Conservation (phyloP, 2,113 vertebrate species). For the Cricetomys ansorgei region DNA sequence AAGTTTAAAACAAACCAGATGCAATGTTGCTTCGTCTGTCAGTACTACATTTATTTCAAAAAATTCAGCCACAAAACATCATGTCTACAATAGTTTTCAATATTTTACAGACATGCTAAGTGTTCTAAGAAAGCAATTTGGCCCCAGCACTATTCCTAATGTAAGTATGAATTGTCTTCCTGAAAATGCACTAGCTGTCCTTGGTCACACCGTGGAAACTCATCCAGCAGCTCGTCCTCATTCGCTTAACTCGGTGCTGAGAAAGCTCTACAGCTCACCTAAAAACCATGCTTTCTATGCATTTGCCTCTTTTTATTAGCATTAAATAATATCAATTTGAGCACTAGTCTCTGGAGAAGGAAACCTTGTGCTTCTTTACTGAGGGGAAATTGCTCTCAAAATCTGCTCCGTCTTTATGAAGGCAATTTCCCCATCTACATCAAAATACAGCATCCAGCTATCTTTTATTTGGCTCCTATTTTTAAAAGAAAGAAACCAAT, state of each 20-base stretch:
- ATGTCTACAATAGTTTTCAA: not conserved
- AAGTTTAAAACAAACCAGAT: not conserved
- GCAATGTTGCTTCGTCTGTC: not conserved
- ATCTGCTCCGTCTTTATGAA: conserved; percentile 21
- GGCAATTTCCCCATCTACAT: not conserved
- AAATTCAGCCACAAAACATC: not conserved
- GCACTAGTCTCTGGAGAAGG: not conserved
- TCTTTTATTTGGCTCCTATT: not conserved
- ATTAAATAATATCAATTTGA: not conserved
- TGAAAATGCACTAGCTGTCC: not conserved
- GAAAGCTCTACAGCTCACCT: conserved; percentile 24
- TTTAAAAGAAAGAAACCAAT: conserved; percentile 33
- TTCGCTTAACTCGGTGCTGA: not conserved
- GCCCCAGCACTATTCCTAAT: conserved; percentile 13
- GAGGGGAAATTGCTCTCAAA: not conserved
- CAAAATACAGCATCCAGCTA: not conserved
- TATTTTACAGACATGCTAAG: conserved; percentile 36
- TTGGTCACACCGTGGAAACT: not conserved
- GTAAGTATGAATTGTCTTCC: not conserved
- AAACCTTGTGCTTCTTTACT: not conserved
- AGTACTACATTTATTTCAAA: conserved; percentile 16
- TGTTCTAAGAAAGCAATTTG: conserved; percentile 38
- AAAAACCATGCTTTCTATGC: not conserved
- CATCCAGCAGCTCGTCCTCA: conserved; percentile 29
- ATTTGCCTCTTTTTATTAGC: not conserved